Conservation (phyloP, 2,113 vertebrate genomes). For the Danio rerio region DNA sequence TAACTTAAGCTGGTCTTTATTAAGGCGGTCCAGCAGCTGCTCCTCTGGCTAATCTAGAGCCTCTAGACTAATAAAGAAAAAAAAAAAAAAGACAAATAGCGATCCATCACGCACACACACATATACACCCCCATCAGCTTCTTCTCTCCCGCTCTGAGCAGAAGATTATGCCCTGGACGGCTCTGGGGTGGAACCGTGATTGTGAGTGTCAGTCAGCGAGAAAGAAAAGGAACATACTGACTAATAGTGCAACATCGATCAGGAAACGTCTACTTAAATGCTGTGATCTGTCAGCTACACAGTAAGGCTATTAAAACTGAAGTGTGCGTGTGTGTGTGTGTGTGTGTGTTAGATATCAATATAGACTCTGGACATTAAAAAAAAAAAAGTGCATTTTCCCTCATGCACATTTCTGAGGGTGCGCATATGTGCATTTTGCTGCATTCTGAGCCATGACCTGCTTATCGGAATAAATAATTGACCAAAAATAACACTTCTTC, state of each 20-base stretch:
- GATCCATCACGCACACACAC: conserved; percentile 40
- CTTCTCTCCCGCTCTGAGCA: conserved; percentile 26
- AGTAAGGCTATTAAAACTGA: conserved; percentile 2
- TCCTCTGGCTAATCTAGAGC: conserved; percentile 45
- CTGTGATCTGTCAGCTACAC: conserved; percentile 4
- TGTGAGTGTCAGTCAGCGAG: conserved; percentile 22
- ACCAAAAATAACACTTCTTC: conserved; percentile 46
- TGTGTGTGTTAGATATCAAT: background rate
- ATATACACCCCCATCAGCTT: conserved; percentile 14
- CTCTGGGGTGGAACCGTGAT: conserved; percentile 31
- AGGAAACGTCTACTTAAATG: conserved; percentile 50
- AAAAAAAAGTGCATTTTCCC: background rate
- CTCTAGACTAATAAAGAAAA: conserved; percentile 52
- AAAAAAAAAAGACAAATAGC: conserved; percentile 46
- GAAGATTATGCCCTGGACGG: conserved; percentile 7
- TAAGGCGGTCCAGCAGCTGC: conserved; percentile 54
- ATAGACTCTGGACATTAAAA: no score
- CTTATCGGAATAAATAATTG: conserved; percentile 56
- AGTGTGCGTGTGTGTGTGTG: conserved; percentile 8
- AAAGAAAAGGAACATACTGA: conserved; percentile 32
- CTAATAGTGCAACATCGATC: conserved; percentile 39
- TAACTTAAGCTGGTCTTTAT: conserved; percentile 71
- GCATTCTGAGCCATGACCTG: conserved; percentile 44
- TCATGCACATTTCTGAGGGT: background rate
- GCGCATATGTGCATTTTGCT: background rate